Conservation (phyloP, 2,113 vertebrate species). For the Eonycteris spelaea region DNA sequence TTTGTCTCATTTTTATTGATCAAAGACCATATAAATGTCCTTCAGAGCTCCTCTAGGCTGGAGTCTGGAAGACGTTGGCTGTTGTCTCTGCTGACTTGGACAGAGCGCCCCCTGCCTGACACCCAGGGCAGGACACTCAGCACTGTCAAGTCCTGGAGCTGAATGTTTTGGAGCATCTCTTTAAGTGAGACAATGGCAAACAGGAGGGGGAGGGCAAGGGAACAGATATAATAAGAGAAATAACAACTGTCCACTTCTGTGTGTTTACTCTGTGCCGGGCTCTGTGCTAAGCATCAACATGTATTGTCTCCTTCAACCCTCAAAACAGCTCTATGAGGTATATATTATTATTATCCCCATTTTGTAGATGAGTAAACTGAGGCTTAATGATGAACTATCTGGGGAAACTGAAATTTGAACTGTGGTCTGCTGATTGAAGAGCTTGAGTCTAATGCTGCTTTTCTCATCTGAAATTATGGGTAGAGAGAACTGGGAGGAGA, state of each 20-base stretch:
- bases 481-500: not conserved
- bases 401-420: not conserved
- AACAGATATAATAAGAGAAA: not conserved
- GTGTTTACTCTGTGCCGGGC: constrained; percentile 55
- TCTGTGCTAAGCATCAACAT: constrained; percentile 19
- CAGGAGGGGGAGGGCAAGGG: not conserved
- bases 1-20: not conserved
- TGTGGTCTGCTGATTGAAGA: not conserved
- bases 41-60: not conserved
- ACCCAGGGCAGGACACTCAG: not conserved
- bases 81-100: not conserved
- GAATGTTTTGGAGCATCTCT: not conserved
- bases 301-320: not conserved
- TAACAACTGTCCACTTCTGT: not conserved
- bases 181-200: not conserved
- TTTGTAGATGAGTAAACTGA: constrained; percentile 65
- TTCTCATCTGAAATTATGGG: not conserved
- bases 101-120: constrained; percentile 1
- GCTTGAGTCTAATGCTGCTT: not conserved
- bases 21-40: not conserved
- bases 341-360: not conserved
- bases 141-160: not conserved
- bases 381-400: not conserved
- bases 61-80: not conserved
- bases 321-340: not conserved